Percentiles rank a stretch among this genome's conserved stretches.
phyloP scores from a whole-genome alignment of 1,140 invertebrate genomes.

The Heliothis virescens region DNA sequence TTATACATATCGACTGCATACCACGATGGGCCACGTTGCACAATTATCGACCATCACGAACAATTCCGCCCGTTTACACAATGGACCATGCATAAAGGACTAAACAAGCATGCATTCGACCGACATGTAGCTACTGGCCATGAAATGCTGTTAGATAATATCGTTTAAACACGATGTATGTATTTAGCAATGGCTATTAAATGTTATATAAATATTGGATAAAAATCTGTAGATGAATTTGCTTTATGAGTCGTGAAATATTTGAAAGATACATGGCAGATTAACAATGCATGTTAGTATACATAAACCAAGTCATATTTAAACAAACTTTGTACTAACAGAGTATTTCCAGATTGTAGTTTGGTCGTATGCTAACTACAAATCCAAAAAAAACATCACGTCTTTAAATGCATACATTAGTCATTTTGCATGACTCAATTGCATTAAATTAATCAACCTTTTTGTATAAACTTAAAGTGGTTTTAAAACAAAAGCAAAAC shows the following conservation, averaged over 20 bases:
- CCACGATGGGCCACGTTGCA: constrained; percentile 19
- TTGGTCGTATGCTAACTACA: neutral
- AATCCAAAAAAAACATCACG: neutral
- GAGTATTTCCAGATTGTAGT: no score
- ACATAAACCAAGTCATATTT: no score
- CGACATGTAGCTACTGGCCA: constrained; percentile 37
- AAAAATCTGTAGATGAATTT: constrained; percentile 5
- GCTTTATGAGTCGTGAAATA: constrained; percentile 8
- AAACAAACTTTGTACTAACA: no score
- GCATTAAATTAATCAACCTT: no score
- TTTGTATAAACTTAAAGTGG: no score
- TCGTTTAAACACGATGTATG: neutral
- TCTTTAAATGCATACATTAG: no score
- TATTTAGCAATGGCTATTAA: constrained; percentile 6
- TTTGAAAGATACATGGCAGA: no score
- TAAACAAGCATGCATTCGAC: constrained; percentile 33
- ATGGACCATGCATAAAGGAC: constrained; percentile 7
- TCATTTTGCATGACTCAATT: no score
- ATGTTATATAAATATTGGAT: constrained; percentile 15
- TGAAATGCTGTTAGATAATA: constrained; percentile 40
- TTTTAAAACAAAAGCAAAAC: no score
- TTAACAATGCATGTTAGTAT: no score
- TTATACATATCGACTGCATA: neutral
- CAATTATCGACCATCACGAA: constrained; percentile 28
- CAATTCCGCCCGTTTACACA: constrained; percentile 34